Conservation (phyloP, 2,113 vertebrate species). For the Oreotrochilus melanogaster region DNA sequence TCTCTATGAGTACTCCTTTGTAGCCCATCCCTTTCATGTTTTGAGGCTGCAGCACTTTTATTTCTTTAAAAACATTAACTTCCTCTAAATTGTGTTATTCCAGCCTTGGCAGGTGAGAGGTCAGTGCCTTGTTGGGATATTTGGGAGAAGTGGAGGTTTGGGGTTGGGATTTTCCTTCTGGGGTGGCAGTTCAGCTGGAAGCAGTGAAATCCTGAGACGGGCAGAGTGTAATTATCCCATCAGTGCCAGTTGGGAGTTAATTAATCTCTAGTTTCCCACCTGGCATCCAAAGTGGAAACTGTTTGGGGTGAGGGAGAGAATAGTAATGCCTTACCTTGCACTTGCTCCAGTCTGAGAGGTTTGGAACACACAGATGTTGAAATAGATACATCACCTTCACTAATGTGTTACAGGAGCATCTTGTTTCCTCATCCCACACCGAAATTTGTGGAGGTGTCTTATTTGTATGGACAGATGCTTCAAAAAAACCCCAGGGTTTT, state of each 20-base stretch:
- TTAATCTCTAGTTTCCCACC: conserved; percentile 69
- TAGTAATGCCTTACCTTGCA: conserved; percentile 14
- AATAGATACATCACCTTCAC: background rate
- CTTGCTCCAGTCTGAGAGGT: background rate
- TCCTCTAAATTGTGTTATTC: conserved; percentile 24
- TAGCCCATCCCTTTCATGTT: conserved; percentile 65
- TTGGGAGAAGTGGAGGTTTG: background rate
- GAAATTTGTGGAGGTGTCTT: background rate
- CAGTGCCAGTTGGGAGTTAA: conserved; percentile 63
- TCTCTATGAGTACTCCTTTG: conserved; percentile 50
- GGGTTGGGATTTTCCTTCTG: conserved; percentile 21
- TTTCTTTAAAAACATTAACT: conserved; percentile 62
- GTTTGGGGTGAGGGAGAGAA: conserved; percentile 28
- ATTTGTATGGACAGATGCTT: conserved; percentile 20
- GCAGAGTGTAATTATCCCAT: conserved; percentile 55
- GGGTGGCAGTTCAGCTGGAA: conserved; percentile 21
- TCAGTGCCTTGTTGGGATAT: background rate
- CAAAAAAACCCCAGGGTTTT: background rate
- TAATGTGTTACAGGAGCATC: background rate
- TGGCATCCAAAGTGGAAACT: conserved; percentile 48
- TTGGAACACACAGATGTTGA: conserved; percentile 2
- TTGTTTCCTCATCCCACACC: background rate
- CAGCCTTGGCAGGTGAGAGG: conserved; percentile 40
- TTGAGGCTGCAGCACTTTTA: conserved; percentile 59
- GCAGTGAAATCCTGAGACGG: conserved; percentile 40